phyloP scores from a whole-genome alignment of 2,888 invertebrate genomes.

The Synanthedon andrenaeformis region DNA sequence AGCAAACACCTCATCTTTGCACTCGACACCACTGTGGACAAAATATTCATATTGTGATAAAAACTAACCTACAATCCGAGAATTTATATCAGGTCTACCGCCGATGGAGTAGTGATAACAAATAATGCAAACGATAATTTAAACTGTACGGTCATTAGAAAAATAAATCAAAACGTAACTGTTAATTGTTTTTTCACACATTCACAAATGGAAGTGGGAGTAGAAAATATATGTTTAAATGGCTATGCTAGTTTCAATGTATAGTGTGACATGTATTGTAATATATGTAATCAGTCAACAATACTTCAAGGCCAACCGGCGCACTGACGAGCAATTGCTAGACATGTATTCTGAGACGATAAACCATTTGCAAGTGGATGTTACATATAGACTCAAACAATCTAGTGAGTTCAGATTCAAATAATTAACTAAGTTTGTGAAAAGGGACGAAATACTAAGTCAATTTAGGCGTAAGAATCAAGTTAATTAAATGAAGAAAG shows the following conservation, averaged over 20 bases:
- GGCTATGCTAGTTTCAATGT: constrained; percentile 11
- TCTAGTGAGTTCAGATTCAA: too few species aligned
- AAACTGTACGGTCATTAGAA: constrained; percentile 30
- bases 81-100: constrained; percentile 15
- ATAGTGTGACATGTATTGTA: constrained; percentile 19
- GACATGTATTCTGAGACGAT: neutral
- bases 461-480: too few species aligned
- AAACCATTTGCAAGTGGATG: neutral
- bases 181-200: constrained; percentile 32
- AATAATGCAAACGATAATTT: constrained; percentile 18
- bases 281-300: constrained; percentile 49
- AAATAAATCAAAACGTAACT: constrained; percentile 23
- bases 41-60: constrained; percentile 29
- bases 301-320: constrained; percentile 37
- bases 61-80: constrained; percentile 13
- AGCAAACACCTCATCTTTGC: constrained; percentile 82
- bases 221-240: constrained; percentile 22
- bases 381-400: too few species aligned
- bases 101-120: constrained; percentile 9
- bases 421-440: too few species aligned
- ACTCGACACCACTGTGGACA: constrained; percentile 80
- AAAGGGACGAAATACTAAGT: too few species aligned
- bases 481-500: neutral
- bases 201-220: constrained; percentile 24
- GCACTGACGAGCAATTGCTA: constrained; percentile 12